Conservation (phyloP, 2,797 vertebrate genomes). For the Euthynnus affinis region DNA sequence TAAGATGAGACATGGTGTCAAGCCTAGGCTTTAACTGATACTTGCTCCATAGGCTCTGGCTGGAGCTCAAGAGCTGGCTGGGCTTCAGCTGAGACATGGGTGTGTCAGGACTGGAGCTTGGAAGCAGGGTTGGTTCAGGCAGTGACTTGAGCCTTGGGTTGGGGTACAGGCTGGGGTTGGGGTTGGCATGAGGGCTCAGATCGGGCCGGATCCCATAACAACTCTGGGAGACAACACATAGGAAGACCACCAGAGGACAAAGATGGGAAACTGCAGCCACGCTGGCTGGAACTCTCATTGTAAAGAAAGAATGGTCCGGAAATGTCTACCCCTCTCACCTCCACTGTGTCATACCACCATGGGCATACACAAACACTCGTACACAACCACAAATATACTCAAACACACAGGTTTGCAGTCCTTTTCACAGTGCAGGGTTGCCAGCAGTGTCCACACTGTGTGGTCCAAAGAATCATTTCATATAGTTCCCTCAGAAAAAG, state of each 20-base stretch:
- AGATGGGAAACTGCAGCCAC: slow-evolving; percentile 82
- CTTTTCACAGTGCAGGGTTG: not conserved
- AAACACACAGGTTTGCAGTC: slow-evolving; percentile 11
- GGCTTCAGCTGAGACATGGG: not conserved
- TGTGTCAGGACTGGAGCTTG: slow-evolving; percentile 25
- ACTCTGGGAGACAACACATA: slow-evolving; percentile 91
- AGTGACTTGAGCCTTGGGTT: slow-evolving; percentile 15
- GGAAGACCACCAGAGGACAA: slow-evolving; percentile 91
- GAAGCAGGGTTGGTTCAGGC: slow-evolving; percentile 16
- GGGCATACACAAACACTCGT: slow-evolving; percentile 14
- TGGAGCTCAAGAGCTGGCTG: not conserved
- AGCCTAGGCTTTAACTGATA: slow-evolving; percentile 21
- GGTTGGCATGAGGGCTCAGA: slow-evolving; percentile 35
- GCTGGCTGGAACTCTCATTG: slow-evolving; percentile 92
- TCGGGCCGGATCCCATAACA: slow-evolving; percentile 84
- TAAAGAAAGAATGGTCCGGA: slow-evolving; percentile 78
- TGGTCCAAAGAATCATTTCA: slow-evolving; percentile 9
- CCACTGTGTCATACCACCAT: slow-evolving; percentile 44
- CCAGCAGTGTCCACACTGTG: slow-evolving; percentile 9
- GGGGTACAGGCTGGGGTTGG: slow-evolving; percentile 28
- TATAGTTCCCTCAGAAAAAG: slow-evolving; percentile 20
- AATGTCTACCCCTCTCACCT: slow-evolving; percentile 57
- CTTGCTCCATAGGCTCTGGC: slow-evolving; percentile 20
- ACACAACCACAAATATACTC: slow-evolving; percentile 9
- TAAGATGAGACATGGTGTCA: slow-evolving; percentile 5